Conservation (phyloP, 2,888 invertebrate species). For the Eristalinus sepulchralis region DNA sequence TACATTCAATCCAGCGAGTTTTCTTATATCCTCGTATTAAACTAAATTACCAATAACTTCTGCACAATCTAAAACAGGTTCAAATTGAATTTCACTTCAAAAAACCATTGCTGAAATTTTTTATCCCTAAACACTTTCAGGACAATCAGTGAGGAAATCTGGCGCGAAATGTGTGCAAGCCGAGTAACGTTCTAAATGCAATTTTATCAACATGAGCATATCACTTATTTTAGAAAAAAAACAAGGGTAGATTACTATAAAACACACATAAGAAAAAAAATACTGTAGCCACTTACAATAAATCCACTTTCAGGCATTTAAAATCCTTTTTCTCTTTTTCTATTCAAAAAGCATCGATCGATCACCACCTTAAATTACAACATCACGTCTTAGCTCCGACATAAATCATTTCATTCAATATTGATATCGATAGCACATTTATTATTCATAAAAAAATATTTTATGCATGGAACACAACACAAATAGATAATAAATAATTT, state of each 20-base stretch:
- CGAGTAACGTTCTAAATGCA: no score
- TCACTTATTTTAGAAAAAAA: not conserved
- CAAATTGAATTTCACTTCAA: no score
- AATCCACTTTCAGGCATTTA: constrained; percentile 57
- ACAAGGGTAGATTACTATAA: not conserved
- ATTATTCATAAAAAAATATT: constrained; percentile 30
- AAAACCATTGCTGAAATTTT: no score
- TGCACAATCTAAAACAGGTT: no score
- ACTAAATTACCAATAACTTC: no score
- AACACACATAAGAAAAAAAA: not conserved
- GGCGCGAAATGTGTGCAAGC: no score
- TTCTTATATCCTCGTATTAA: no score
- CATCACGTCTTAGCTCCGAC: constrained; percentile 34
- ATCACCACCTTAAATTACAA: constrained; percentile 18
- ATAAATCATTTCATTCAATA: constrained; percentile 33
- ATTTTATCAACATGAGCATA: no score
- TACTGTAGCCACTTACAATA: constrained; percentile 16
- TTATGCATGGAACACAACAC: constrained; percentile 7
- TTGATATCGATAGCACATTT: constrained; percentile 21
- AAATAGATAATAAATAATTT: not conserved
- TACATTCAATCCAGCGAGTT: no score
- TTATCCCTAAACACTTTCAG: no score
- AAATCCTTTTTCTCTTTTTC: constrained; percentile 32
- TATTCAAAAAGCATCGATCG: constrained; percentile 15
- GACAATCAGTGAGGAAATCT: no score